Conservation (phyloP, 2,113 vertebrate genomes). For the Anser brachyrhynchus region DNA sequence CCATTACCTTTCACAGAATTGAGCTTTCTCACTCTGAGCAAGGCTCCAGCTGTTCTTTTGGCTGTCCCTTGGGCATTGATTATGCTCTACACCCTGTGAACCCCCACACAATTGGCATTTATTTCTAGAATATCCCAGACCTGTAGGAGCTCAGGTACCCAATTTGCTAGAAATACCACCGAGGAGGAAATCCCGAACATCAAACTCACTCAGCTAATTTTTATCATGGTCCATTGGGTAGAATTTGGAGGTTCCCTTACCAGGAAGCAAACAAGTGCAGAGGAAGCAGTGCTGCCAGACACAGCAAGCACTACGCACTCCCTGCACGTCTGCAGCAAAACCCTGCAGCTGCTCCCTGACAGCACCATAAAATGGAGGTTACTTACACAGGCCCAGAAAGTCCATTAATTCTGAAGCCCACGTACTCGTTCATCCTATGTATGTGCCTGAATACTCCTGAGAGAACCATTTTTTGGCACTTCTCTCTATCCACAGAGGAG, state of each 20-base stretch:
- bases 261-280: neutral
- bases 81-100: conserved; percentile 8
- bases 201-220: neutral
- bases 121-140: neutral
- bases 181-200: neutral
- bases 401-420: neutral
- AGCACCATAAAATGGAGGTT: neutral
- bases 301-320: neutral
- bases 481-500: neutral
- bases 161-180: neutral
- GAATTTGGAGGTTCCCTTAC: neutral
- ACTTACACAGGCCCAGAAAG: neutral
- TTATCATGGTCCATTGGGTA: neutral
- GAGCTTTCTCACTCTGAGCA: conserved; percentile 19
- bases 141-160: neutral
- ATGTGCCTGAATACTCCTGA: neutral
- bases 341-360: neutral
- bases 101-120: neutral
- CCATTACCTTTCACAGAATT: conserved; percentile 60
- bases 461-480: neutral
- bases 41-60: conserved; percentile 37
- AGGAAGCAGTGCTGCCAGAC: neutral
- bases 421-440: neutral
- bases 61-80: conserved; percentile 5
- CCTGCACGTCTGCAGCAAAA: neutral